Percentiles rank a stretch among this genome's conserved stretches.
phyloP scores from a whole-genome alignment of 2,888 invertebrate genomes.

The Ectropis crepuscularia region DNA sequence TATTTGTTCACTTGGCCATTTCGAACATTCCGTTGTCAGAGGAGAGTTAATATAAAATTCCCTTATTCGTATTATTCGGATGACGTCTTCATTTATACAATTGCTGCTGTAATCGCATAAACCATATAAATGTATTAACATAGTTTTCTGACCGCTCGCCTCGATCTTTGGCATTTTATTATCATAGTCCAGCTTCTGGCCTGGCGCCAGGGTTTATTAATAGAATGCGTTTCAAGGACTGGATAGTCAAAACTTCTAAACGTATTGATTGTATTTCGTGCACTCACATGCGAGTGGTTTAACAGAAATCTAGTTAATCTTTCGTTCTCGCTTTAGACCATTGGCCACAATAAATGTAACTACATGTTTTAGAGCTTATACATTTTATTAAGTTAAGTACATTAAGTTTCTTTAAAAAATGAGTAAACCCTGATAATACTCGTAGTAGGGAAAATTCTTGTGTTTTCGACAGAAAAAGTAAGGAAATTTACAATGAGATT shows the following conservation, averaged over 20 bases:
- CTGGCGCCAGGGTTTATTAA: slow-evolving; percentile 54
- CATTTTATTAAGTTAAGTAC: too few species aligned
- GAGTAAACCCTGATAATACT: too few species aligned
- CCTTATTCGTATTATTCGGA: too few species aligned
- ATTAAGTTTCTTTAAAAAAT: too few species aligned
- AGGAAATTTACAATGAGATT: too few species aligned
- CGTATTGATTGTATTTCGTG: slow-evolving; percentile 38
- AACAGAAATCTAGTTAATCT: neutral
- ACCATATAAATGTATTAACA: slow-evolving; percentile 36
- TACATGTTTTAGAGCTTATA: neutral
- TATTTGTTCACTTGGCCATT: too few species aligned
- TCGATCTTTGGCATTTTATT: slow-evolving; percentile 60
- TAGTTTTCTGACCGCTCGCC: slow-evolving; percentile 53
- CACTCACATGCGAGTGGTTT: slow-evolving; percentile 4
- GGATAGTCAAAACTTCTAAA: slow-evolving; percentile 53
- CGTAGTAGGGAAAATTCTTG: too few species aligned
- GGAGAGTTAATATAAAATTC: too few species aligned
- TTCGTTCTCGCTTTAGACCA: neutral
- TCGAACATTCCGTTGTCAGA: too few species aligned
- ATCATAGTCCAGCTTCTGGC: slow-evolving; percentile 57
- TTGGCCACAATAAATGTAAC: neutral
- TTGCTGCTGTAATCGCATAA: neutral
- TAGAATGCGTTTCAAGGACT: slow-evolving; percentile 60
- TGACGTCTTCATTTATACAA: too few species aligned
- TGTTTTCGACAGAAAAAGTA: too few species aligned